These are phyloP conservation scores for Plotosus lineatus DNA, from an alignment of 2,113 vertebrate species.

Conservation along the genomic window DNA sequence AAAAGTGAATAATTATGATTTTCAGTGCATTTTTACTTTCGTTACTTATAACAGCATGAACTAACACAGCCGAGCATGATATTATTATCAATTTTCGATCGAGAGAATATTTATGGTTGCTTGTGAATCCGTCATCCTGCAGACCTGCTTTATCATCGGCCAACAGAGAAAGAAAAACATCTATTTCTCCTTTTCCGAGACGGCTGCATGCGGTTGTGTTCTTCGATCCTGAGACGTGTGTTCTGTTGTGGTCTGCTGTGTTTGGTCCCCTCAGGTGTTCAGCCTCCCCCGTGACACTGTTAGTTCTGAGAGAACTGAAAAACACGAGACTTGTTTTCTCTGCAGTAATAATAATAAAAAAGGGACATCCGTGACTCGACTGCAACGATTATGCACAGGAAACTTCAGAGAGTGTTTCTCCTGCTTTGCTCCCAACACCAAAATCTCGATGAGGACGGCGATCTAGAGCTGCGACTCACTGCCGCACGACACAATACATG, in stretches of 20 bases:
- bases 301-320: not conserved
- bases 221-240: not conserved
- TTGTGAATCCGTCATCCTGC: not conserved
- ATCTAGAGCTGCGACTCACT: not conserved
- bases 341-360: not conserved
- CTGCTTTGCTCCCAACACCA: not conserved
- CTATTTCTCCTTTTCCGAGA: not conserved
- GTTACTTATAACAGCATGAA: too few species aligned
- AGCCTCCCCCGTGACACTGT: not conserved
- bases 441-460: not conserved
- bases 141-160: not conserved
- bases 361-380: not conserved
- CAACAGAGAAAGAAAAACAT: not conserved
- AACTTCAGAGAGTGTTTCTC: not conserved
- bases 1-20: too few species aligned
- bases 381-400: not conserved
- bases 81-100: not conserved
- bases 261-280: slow-evolving; percentile 17
- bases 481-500: not conserved
- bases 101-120: not conserved
- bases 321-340: not conserved
- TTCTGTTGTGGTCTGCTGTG: slow-evolving; percentile 1
- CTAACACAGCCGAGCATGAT: too few species aligned
- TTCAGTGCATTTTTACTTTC: too few species aligned
- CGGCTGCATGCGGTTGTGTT: not conserved